These are phyloP conservation scores for Balanococcus diminutus DNA, from an alignment of 2,888 invertebrate species.

Conservation along the genomic window DNA sequence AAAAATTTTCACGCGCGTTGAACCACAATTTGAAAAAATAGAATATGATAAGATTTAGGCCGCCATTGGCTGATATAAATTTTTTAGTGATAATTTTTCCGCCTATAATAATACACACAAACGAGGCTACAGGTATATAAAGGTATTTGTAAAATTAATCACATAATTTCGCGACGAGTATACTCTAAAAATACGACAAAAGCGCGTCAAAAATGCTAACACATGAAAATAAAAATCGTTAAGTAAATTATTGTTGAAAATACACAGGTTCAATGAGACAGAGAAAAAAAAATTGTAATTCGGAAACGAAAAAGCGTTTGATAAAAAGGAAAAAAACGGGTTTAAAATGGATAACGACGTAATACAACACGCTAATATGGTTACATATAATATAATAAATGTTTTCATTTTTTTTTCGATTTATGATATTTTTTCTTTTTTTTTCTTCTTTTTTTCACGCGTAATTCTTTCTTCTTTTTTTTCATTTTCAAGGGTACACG, in stretches of 20 bases:
- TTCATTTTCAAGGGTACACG: conserved; percentile 25
- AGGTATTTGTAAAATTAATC: too few species aligned
- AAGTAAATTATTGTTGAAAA: too few species aligned
- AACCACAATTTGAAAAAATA: not conserved
- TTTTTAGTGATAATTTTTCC: too few species aligned
- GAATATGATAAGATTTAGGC: conserved; percentile 8
- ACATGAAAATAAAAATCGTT: too few species aligned
- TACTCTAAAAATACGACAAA: too few species aligned
- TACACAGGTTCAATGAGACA: too few species aligned
- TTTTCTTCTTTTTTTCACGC: not conserved
- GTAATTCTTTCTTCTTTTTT: not conserved
- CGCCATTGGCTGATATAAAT: too few species aligned
- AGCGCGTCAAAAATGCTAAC: too few species aligned
- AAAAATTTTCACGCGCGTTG: not conserved
- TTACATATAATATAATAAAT: conserved; percentile 14
- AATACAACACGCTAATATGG: conserved; percentile 26
- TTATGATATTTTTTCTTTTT: not conserved
- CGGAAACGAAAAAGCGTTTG: conserved; percentile 23
- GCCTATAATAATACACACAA: too few species aligned
- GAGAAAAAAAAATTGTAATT: not conserved
- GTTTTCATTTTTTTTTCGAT: not conserved
- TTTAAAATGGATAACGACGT: conserved; percentile 13
- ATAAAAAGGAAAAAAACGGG: conserved; percentile 33
- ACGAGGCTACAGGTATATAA: too few species aligned
- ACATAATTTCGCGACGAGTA: too few species aligned